Conservation (phyloP, 2,888 invertebrate genomes). For the Phengaris arion region DNA sequence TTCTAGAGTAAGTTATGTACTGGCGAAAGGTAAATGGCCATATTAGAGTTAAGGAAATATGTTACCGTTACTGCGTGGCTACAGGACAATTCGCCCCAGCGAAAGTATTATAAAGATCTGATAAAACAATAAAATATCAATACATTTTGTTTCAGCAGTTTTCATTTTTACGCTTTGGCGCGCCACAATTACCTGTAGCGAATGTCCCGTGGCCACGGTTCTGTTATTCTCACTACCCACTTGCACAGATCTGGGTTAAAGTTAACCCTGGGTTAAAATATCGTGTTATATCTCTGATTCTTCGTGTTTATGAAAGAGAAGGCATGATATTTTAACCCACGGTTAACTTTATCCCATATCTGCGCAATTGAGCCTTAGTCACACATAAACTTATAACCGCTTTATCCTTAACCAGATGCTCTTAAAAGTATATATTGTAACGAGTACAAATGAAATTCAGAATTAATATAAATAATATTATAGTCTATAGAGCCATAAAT, state of each 20-base stretch:
- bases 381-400: background rate
- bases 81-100: background rate
- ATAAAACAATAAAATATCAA: no score
- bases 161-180: no score
- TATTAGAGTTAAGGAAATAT: slow-evolving; percentile 18
- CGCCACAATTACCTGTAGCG: no score
- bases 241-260: no score
- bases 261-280: no score
- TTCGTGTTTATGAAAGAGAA: no score
- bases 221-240: background rate
- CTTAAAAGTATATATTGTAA: slow-evolving; percentile 1
- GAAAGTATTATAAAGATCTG: background rate
- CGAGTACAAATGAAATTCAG: slow-evolving; percentile 20
- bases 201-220: no score
- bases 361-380: no score
- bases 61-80: slow-evolving; percentile 5
- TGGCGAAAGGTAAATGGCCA: slow-evolving; percentile 17
- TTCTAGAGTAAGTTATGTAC: background rate
- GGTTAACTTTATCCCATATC: no score
- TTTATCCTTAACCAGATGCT: background rate
- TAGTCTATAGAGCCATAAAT: background rate
- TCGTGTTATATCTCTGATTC: no score
- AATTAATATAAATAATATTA: background rate
- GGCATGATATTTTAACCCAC: no score
- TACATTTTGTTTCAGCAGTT: background rate